These are phyloP conservation scores for Oreochromis aureus DNA, from an alignment of 2,113 vertebrate species.

Conservation along the genomic window DNA sequence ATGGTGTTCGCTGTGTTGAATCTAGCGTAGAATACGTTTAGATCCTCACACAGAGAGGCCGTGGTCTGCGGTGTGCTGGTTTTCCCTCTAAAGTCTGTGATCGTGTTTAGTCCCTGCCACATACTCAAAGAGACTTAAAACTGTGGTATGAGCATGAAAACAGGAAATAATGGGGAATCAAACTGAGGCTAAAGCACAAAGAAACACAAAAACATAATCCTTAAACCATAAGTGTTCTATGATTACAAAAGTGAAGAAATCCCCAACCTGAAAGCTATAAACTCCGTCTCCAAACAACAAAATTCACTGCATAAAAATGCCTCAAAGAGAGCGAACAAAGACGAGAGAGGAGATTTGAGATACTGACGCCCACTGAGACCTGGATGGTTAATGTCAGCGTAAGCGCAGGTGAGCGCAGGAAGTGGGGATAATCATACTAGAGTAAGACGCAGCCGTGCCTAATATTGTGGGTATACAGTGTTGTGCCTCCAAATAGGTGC, in stretches of 20 bases:
- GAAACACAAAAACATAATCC: not conserved
- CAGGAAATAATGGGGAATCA: not conserved
- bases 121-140: not conserved
- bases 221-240: fast-evolving
- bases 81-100: no score
- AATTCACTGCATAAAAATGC: fast-evolving
- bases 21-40: no score
- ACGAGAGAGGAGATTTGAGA: not conserved
- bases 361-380: not conserved
- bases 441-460: not conserved
- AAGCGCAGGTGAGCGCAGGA: fast-evolving
- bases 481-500: not conserved
- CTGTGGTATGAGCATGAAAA: not conserved
- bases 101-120: no score
- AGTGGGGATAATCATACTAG: fast-evolving
- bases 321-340: not conserved
- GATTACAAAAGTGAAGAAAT: not conserved
- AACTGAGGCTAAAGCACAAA: not conserved
- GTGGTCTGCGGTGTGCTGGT: no score
- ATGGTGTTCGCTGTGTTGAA: no score
- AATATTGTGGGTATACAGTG: not conserved
- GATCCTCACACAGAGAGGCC: no score
- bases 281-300: not conserved
- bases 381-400: not conserved
- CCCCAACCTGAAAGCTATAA: not conserved